These are phyloP conservation scores for Cydia amplana DNA, from an alignment of 1,140 invertebrate species.

Conservation along the genomic window DNA sequence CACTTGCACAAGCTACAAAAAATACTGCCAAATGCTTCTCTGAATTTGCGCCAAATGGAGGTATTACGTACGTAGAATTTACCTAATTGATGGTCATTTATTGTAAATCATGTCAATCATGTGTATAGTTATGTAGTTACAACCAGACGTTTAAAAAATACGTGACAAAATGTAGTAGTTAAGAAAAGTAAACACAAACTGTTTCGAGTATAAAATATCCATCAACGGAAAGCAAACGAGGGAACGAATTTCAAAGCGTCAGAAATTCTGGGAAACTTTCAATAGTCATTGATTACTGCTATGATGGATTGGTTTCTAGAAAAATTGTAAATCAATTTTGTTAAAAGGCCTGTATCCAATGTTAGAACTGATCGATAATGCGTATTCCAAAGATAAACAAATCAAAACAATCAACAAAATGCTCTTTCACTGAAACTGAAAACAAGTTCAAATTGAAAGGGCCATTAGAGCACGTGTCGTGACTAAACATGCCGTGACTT, in stretches of 20 bases:
- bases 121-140: too few species aligned
- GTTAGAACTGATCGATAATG: neutral
- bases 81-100: too few species aligned
- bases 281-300: neutral
- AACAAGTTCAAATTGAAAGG: neutral
- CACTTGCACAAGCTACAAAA: neutral
- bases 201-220: neutral
- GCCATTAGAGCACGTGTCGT: constrained; percentile 7
- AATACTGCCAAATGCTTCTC: neutral
- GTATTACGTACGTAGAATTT: neutral
- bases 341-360: neutral
- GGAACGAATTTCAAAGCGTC: neutral
- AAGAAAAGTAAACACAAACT: neutral
- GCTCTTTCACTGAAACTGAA: constrained; percentile 3
- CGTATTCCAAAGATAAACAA: neutral
- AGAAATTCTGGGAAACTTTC: neutral
- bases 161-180: neutral
- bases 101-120: too few species aligned
- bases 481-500: constrained; percentile 31
- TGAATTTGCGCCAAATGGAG: neutral
- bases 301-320: too few species aligned
- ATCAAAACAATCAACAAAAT: neutral
- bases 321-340: neutral
- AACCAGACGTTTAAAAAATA: too few species aligned
- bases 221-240: neutral